Base-by-base conservation (phyloP, 2,888 invertebrate genomes). In the Seladonia tumulorum region DNA sequence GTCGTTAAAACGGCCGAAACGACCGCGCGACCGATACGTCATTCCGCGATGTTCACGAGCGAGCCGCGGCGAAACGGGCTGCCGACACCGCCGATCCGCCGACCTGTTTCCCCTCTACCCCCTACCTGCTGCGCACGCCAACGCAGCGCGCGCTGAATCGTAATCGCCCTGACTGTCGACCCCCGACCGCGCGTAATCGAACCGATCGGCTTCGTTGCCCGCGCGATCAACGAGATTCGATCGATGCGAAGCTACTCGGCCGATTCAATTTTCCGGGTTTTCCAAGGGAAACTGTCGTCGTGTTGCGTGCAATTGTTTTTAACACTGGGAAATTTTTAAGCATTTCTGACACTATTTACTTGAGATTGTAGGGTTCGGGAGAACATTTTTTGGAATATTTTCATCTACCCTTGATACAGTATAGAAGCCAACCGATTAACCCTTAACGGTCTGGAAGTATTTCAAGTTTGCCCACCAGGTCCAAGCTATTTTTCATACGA, bases 11-110 rank as follows among this genome's bases (percentile, higher is more conserved):
- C 89, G 92, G 92, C 92, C 91, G 92, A 91, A 93, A 93, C 92
- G 92, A 94, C 92, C 93, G 87, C 92, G 92, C 92, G 92, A 90
- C 91, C 93, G 92, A 93, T 93, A 92, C 93, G 92, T 94, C 93
- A 93, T 93, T 93, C 91, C 89, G 84, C 87, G 87, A 89, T 90
- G 90, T 90, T 90, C 89, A 80, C 82, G 87, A 87, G 68, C 91
- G 89, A 85, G 87, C 79, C 79, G 87, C 82, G 86, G 42, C 81
- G 82, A 85, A 85, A 79, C 88, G 86, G 78, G 45, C 79, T 81
- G 87, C 87, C 88, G 85, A 89, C 90, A 88, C 86, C 68, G 88
- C 87, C 87, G 83, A 45, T 78, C 88, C 85, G n/a, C n/a, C n/a
- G n/a, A 22, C 82, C 86, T 10, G 68, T 18, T 10, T 12, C 39